Evolutionary conservation across 2,888 invertebrate genomes (phyloP), one percentile per base, ranked within the genome.

Genomic region (Heliconius aoede): DNA sequence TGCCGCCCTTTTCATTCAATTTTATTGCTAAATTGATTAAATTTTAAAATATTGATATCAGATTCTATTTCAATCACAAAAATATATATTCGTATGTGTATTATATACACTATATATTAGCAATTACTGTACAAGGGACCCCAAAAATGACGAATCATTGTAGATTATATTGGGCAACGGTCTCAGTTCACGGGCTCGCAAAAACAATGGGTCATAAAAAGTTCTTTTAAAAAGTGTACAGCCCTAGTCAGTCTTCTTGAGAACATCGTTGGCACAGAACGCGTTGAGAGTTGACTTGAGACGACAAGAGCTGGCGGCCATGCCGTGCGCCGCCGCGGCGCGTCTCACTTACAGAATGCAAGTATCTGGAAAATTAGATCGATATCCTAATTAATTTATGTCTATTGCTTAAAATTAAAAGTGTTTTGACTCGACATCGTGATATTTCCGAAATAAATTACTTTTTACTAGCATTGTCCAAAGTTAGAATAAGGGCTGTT

Each of bases 151-250:
- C 4, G 55, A 75, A 62, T 71, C 28, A 26, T 60, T 32, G 36
- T 55, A 55, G 2, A 40, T n/a, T 73, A 83, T 64, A 84, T 90
- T 90, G 85, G 84, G 87, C 86, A 89, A 90, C 84, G 85, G 85
- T 85, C 86, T 65, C 88, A 84, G 84, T 83, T 82, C 81, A 80
- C 77, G 81, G 79, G 78, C 83, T 81, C 83, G 60, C 51, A 36
- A 72, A 89, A 89, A 94, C 93, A 94, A 93, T 93, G 90, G 85
- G 80, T 86, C 86, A 88, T 92, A 90, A 91, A 91, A 87, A 87
- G 77, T 85, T 83, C 84, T 88, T 84, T 84, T 85, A 84, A 85
- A 87, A 88, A 86, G 87, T 85, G 86, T 85, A 84, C 92, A 92
- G 88, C 92, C 93, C 93, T 92, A 88, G 89, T 89, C 87, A 89